phyloP scores from a whole-genome alignment of 1,140 invertebrate genomes.

The Bactericera cockerelli region DNA sequence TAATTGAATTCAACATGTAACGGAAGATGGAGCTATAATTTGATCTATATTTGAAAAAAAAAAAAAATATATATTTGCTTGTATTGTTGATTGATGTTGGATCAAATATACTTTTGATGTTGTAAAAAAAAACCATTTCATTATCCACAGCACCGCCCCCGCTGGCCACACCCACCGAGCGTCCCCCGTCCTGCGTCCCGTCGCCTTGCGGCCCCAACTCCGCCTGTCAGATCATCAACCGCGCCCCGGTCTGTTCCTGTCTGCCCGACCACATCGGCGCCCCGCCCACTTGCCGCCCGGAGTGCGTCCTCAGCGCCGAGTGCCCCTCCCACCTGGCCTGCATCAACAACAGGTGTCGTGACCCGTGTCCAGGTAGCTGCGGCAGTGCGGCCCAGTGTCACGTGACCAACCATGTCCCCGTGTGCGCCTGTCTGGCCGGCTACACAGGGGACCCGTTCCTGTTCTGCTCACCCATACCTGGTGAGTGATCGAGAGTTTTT shows the following conservation, averaged over 20 bases:
- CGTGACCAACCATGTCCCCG: constrained; percentile 33
- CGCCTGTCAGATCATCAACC: constrained; percentile 32
- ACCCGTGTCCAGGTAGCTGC: constrained; percentile 30
- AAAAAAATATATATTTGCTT: too few relatives aligned
- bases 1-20: too few relatives aligned
- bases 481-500: too few relatives aligned
- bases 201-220: constrained; percentile 39
- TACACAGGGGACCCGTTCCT: constrained; percentile 38
- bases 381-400: constrained; percentile 34
- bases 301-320: constrained; percentile 31
- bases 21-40: too few relatives aligned
- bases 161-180: constrained; percentile 21
- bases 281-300: constrained; percentile 34
- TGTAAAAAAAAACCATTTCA: too few relatives aligned
- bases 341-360: constrained; percentile 30
- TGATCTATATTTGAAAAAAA: too few relatives aligned
- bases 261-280: constrained; percentile 29
- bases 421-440: constrained; percentile 31
- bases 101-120: too few relatives aligned
- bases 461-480: constrained; percentile 29
- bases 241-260: constrained; percentile 30
- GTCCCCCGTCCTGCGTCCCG: constrained; percentile 30
- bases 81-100: too few relatives aligned
- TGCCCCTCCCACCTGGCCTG: constrained; percentile 30
- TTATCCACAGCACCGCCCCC: constrained; percentile 18